Evolutionary conservation across 2,888 invertebrate species (phyloP), one percentile per base, ranked within the genome.

Genomic region (Sphaerophoria rueppellii): DNA sequence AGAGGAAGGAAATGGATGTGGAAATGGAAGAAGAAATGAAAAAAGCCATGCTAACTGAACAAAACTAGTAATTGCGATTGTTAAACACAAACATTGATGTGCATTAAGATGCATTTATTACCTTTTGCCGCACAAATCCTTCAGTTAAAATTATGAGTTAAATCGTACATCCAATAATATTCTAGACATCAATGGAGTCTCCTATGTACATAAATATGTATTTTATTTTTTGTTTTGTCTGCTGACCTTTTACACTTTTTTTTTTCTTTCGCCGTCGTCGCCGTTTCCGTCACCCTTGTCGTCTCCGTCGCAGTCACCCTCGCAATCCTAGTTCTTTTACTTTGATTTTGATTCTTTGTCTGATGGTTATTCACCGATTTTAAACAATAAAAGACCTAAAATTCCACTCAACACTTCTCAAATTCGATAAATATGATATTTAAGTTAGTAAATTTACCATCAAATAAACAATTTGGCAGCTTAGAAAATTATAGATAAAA

Each of bases 171-270:
- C 52, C 72, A 75, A 55, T 37, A 67, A 81, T 24, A 24, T 16
- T 67, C 81, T 73, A 80, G 80, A 80, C 75, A 80, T 76, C 76
- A 80, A 76, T 83, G 79, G 67, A 67, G 72, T 55, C 69, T 72
- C 52, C 76, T 67, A 70, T 76, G 54, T 75, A 54, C 69, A 77
- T 75, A 74, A 50, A 65, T 75, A 54, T 81, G 52, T 77, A 63
- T 81, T 83, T 81, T 77, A 85, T 77, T 85, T 85, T 81, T 85
- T 85, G 85, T 85, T 85, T 85, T 88, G 88, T 87, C 88, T 89
- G 90, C 90, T 90, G 90, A 90, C 91, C 91, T 90, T 90, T 90
- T 88, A 86, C 88, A 90, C 89, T 90, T 89, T 85, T 88, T 87
- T 43, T 82, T 75, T 74, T 82, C n/a, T 76, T 77, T 82, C 57